Evolutionary conservation across 1,140 invertebrate species (phyloP).

Genomic region (Scaptomyza montana): DNA sequence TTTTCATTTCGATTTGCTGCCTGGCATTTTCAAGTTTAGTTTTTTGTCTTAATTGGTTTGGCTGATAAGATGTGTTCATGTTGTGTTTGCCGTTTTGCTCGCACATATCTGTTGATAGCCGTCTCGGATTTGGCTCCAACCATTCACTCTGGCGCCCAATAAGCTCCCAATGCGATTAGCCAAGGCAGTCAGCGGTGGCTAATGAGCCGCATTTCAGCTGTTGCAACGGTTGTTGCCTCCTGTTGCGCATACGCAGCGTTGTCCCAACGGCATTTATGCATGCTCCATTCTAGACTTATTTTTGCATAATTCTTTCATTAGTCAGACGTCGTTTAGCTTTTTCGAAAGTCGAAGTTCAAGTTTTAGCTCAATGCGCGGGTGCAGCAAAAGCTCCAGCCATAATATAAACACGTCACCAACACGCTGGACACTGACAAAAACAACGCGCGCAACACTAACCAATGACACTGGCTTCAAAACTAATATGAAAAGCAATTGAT

Average conservation of each 20-base stretch:
- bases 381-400: conserved; percentile 35
- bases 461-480: conserved; percentile 23
- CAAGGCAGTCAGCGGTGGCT: conserved; percentile 18
- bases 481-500: neutral
- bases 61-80: conserved; percentile 76
- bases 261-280: conserved; percentile 14
- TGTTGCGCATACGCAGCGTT: conserved; percentile 48
- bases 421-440: conserved; percentile 6
- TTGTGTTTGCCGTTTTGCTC: conserved; percentile 58
- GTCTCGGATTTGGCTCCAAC: neutral
- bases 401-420: conserved; percentile 34
- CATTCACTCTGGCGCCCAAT: conserved; percentile 31
- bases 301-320: conserved; percentile 78
- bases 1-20: conserved; percentile 65
- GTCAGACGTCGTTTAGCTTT: conserved; percentile 55
- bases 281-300: conserved; percentile 52
- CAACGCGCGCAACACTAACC: neutral
- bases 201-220: conserved; percentile 41
- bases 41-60: conserved; percentile 76
- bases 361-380: conserved; percentile 46
- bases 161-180: conserved; percentile 39
- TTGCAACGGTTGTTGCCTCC: conserved; percentile 2
- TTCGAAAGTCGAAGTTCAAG: conserved; percentile 79
- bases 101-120: conserved; percentile 18
- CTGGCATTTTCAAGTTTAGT: conserved; percentile 66